Base-by-base conservation (phyloP, 2,888 invertebrate genomes). In the Lithophane socia region DNA sequence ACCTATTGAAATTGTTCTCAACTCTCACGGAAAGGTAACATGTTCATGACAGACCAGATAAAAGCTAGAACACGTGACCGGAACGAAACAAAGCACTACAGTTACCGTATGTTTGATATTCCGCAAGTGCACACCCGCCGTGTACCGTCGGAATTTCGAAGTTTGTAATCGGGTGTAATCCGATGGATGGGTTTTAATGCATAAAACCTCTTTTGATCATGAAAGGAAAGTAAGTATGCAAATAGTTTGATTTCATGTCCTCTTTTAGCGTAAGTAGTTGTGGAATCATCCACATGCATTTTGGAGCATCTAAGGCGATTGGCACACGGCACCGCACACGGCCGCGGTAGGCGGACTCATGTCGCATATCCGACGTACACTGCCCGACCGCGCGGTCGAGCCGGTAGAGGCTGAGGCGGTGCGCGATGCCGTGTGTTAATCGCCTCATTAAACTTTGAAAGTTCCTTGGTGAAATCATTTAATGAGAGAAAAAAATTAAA, bases 1-100 rank as follows among this genome's bases (percentile, higher is more conserved):
- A 37, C 37, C 37, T 37, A 87, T 88, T 87, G 88, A 87, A 87
- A 87, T 88, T 80, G 87, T 86, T 82, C 67, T 72, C 76, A 80
- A 80, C 84, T 85, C 80, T 76, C 65, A 71, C 74, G 86, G 77
- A 79, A 70, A 83, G 65, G 86, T 80, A 86, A 86, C 76, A 69
- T 81, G 82, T 70, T 80, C 86, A 72, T 84, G 87, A 86, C 87
- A 86, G 84, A 79, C 69, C 66, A 79, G 82, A 84, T 88, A 86
- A 88, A 84, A 74, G 84, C 79, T 29, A 58, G 73, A 16, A 67
- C 86, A 86, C 86, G 86, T 83, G 84, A 86, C 86, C 73, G 75
- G 79, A 76, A 82, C 75, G 85, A 82, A 87, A 86, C 87, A 86
- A 86, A 82, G 87, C 82, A 84, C 79, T 82, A 75, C 52, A 66